A percentile compares a stretch with the other conserved stretches of the same genome.
Conservation (phyloP, 37 sponge, comb jelly and placozoan genomes). For the Amphimedon queenslandica region DNA sequence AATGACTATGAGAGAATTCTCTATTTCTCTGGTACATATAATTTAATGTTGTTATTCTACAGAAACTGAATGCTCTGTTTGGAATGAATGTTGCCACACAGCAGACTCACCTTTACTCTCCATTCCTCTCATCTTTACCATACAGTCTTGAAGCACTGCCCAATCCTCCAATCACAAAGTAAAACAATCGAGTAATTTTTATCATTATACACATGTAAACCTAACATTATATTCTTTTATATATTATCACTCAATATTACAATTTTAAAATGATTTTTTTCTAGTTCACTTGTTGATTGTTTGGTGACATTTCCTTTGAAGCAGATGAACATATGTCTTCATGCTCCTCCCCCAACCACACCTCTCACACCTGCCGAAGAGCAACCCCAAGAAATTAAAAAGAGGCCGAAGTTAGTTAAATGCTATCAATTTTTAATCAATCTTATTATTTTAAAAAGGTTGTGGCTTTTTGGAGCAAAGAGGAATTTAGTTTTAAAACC, state of each 20-base stretch:
- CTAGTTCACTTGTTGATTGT: not conserved
- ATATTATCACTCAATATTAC: not conserved
- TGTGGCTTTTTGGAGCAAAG: not conserved
- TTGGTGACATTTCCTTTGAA: not conserved
- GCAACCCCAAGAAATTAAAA: not conserved
- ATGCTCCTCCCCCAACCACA: constrained; percentile 3
- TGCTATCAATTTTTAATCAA: no score
- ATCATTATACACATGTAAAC: not conserved
- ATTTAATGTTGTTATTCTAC: no score
- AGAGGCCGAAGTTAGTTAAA: not conserved
- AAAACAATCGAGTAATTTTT: not conserved
- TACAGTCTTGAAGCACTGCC: not conserved
- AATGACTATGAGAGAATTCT: no score
- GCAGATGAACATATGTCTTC: not conserved
- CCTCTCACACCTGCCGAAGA: not conserved
- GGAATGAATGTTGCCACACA: constrained; percentile 72
- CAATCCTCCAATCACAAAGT: not conserved
- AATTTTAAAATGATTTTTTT: not conserved
- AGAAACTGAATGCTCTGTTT: constrained; percentile 88
- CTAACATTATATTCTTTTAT: not conserved
- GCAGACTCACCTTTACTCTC: constrained; percentile 56
- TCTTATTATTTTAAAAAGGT: not conserved
- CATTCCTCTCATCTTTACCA: constrained; percentile 48
- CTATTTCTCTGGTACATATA: no score
- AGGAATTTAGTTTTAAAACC: constrained; percentile 32